Conservation (phyloP, 2,888 invertebrate species). For the Zygothrica quintamaculata region DNA sequence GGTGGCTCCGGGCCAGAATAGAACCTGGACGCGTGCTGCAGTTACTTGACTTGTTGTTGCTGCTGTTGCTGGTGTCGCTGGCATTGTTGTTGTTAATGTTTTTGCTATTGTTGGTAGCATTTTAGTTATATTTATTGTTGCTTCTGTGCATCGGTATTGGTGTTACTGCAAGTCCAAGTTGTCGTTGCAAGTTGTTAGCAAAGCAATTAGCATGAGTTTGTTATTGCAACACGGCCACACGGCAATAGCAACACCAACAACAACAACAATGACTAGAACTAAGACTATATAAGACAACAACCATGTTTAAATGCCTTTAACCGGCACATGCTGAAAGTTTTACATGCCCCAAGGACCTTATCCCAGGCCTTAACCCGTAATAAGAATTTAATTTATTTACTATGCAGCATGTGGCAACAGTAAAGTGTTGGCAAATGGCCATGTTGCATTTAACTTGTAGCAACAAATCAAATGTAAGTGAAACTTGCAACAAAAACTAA, state of each 20-base stretch:
- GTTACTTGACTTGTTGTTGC: slow-evolving; percentile 15
- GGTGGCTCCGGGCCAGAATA: slow-evolving; percentile 57
- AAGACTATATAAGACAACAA: slow-evolving; percentile 16
- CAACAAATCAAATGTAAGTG: slow-evolving; percentile 66
- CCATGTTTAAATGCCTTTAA: slow-evolving; percentile 24
- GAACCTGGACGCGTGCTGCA: slow-evolving; percentile 36
- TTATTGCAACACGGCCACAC: slow-evolving; percentile 58
- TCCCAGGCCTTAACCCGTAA: slow-evolving; percentile 31
- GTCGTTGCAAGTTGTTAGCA: slow-evolving; percentile 73
- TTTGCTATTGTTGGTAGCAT: slow-evolving; percentile 38
- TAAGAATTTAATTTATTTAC: slow-evolving; percentile 75
- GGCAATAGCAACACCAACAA: slow-evolving; percentile 31
- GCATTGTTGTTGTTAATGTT: slow-evolving; percentile 22
- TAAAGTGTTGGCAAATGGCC: slow-evolving; percentile 62
- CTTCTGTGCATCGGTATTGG: slow-evolving; percentile 52
- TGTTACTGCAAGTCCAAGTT: slow-evolving; percentile 59
- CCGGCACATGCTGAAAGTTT: slow-evolving; percentile 59
- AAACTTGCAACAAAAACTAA: slow-evolving; percentile 35
- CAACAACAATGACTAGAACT: slow-evolving; percentile 34
- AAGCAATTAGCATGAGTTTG: slow-evolving; percentile 80
- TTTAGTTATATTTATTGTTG: slow-evolving; percentile 72
- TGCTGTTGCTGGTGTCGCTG: slow-evolving; percentile 19
- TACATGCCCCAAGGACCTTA: slow-evolving; percentile 13
- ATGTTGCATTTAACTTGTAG: slow-evolving; percentile 61
- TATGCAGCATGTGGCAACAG: slow-evolving; percentile 50